These are phyloP conservation scores for Myrmecobius fasciatus DNA, from an alignment of 2,113 vertebrate species.

Conservation along the genomic window DNA sequence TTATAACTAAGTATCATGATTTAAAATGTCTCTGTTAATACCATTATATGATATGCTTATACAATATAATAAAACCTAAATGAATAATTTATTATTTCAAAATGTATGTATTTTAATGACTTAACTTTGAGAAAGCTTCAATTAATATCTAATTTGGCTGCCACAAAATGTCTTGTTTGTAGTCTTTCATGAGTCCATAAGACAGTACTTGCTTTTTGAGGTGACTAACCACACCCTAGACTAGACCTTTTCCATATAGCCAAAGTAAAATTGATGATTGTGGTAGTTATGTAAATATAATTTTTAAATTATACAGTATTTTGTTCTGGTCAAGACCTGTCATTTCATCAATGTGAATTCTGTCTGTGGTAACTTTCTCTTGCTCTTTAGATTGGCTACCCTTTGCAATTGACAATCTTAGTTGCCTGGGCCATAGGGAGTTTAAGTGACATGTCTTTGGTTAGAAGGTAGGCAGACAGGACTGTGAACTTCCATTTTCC, in stretches of 20 bases:
- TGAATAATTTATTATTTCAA: not conserved
- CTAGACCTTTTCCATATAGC: not conserved
- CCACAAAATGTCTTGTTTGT: not conserved
- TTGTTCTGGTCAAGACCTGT: not conserved
- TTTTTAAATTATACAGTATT: not conserved
- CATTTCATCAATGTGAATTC: not conserved
- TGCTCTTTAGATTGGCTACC: not conserved
- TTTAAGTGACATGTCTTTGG: not conserved
- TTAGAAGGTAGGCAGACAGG: not conserved
- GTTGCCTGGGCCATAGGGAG: not conserved
- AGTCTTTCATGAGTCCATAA: not conserved
- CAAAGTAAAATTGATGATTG: not conserved
- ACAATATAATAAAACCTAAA: not conserved
- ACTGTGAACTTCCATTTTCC: not conserved
- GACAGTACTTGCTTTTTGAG: not conserved
- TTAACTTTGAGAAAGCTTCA: not conserved
- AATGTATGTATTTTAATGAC: not conserved
- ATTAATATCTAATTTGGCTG: not conserved
- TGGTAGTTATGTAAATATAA: not conserved
- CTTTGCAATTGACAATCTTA: not conserved
- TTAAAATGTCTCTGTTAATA: not conserved
- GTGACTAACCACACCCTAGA: not conserved
- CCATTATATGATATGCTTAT: not conserved
- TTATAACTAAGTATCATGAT: not conserved
- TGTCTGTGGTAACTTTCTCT: not conserved